These are phyloP conservation scores for Megatriorchis doriae DNA, from an alignment of 2,113 vertebrate species.

Conservation along the genomic window DNA sequence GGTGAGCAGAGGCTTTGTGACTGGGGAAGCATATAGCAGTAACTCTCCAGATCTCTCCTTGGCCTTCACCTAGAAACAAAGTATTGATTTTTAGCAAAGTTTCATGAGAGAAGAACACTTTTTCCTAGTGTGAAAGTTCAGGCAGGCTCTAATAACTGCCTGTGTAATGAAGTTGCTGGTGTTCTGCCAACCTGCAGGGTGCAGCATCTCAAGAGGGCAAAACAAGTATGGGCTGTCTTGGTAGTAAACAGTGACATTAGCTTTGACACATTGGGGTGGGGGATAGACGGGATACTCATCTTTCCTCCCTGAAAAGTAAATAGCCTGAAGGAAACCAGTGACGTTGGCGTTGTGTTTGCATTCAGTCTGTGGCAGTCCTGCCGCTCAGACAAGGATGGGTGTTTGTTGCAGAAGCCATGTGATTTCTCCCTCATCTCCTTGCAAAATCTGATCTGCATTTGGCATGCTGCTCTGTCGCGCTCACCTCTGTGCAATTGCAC, in stretches of 20 bases:
- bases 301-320: neutral
- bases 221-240: neutral
- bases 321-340: neutral
- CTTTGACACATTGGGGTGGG: neutral
- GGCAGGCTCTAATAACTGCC: neutral
- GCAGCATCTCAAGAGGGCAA: neutral
- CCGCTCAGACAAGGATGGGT: neutral
- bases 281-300: rapidly evolving
- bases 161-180: neutral
- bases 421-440: neutral
- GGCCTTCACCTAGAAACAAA: neutral
- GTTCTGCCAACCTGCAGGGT: neutral
- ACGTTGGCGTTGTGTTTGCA: rapidly evolving
- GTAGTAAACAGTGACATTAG: neutral
- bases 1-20: neutral
- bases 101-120: neutral
- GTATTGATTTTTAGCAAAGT: neutral
- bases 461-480: rapidly evolving
- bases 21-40: neutral
- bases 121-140: neutral
- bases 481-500: neutral
- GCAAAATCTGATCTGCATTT: neutral
- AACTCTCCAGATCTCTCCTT: neutral
- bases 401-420: rapidly evolving
- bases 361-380: neutral